Conservation (phyloP, 2,797 vertebrate species). For the Mycteria americana region DNA sequence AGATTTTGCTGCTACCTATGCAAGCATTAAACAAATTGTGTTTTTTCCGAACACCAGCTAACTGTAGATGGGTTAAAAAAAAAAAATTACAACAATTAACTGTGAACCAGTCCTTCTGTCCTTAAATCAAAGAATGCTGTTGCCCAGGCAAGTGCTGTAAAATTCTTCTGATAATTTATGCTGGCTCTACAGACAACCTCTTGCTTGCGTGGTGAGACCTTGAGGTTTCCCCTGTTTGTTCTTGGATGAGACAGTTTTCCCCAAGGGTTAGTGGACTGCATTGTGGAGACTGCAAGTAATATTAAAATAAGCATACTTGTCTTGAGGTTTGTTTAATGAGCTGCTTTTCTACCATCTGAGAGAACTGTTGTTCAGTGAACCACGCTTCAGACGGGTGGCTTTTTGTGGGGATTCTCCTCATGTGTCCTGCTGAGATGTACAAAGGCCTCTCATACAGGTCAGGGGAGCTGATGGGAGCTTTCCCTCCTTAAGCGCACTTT, state of each 20-base stretch:
- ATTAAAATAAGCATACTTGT: neutral
- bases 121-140: neutral
- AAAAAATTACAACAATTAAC: neutral
- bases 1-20: neutral
- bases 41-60: neutral
- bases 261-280: neutral
- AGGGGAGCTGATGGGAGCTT: neutral
- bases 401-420: neutral
- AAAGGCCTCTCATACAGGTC: neutral
- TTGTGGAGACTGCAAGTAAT: neutral
- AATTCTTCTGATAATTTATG: conserved; percentile 24
- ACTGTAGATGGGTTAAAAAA: neutral
- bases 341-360: neutral
- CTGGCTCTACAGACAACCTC: neutral
- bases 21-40: neutral
- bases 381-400: neutral
- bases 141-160: conserved; percentile 27
- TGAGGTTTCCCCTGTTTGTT: conserved; percentile 14
- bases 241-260: neutral
- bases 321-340: neutral
- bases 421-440: neutral
- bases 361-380: neutral
- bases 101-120: neutral
- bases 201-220: neutral
- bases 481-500: rapidly evolving